These are phyloP conservation scores for Montipora efflorescens DNA, from an alignment of 64 coral and sea anemone genomes.

Conservation along the genomic window DNA sequence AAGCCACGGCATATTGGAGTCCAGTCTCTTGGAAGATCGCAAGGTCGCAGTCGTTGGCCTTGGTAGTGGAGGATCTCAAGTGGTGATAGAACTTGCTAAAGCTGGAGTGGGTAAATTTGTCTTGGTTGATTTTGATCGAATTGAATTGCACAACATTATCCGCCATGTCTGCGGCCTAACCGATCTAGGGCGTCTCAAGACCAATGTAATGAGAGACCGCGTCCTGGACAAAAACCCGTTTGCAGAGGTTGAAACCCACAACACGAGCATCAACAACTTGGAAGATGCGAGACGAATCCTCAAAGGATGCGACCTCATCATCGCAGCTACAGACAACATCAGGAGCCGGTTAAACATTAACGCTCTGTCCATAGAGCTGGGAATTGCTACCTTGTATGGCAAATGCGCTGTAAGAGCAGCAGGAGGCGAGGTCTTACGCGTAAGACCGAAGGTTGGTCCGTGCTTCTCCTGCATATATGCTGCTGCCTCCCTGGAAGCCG, in stretches of 20 bases:
- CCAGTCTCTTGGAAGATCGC: slow-evolving; percentile 76
- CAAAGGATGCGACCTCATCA: slow-evolving; percentile 82
- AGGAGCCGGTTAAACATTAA: slow-evolving; percentile 96
- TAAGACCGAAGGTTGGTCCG: slow-evolving; percentile 76
- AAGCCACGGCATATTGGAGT: slow-evolving; percentile 94
- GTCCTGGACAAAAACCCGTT: slow-evolving; percentile 95
- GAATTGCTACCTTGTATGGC: slow-evolving; percentile 82
- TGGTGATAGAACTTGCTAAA: slow-evolving; percentile 92
- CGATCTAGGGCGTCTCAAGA: slow-evolving; percentile 92
- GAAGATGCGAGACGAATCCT: slow-evolving; percentile 80
- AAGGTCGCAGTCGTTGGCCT: slow-evolving; percentile 92
- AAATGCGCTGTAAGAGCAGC: slow-evolving; percentile 93
- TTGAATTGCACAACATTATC: slow-evolving; percentile 95
- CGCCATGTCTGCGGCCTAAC: slow-evolving; percentile 91
- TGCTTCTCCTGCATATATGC: slow-evolving; percentile 95
- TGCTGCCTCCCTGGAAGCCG: slow-evolving; percentile 72
- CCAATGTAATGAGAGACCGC: slow-evolving; percentile 87
- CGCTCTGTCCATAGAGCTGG: slow-evolving; percentile 76
- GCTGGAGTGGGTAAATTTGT: slow-evolving; percentile 96
- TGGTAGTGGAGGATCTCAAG: slow-evolving; percentile 90
- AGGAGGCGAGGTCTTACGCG: slow-evolving; percentile 86
- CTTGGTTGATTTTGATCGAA: slow-evolving; percentile 90
- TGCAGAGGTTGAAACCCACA: slow-evolving; percentile 72
- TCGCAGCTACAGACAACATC: slow-evolving; percentile 96
- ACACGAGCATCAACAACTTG: slow-evolving; percentile 87